These are phyloP conservation scores for Drepana falcataria DNA, from an alignment of 2,888 invertebrate genomes.

Conservation along the genomic window DNA sequence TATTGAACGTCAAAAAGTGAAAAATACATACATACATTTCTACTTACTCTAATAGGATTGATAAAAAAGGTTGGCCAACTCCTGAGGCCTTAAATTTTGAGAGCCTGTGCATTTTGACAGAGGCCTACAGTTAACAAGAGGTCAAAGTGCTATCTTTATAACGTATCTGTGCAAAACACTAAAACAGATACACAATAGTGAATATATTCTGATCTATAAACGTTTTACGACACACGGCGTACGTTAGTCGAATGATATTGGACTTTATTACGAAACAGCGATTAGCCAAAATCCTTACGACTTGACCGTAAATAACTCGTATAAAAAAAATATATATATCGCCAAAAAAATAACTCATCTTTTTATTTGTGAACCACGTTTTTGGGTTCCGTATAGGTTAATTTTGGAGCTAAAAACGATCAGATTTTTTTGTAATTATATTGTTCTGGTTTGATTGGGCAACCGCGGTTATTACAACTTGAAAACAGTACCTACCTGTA, in stretches of 20 bases:
- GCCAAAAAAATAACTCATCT: constrained; percentile 48
- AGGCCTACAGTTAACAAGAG: background rate
- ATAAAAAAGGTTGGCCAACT: no score
- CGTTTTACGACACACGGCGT: constrained; percentile 42
- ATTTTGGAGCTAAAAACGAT: no score
- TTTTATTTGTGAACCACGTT: constrained; percentile 56
- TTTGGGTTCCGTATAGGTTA: constrained; percentile 10
- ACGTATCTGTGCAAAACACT: constrained; percentile 21
- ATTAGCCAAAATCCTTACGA: constrained; percentile 62
- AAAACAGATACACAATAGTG: constrained; percentile 32
- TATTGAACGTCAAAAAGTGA: no score
- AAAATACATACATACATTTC: no score
- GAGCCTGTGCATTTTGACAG: no score
- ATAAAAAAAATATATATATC: constrained; percentile 41
- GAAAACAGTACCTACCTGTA: no score
- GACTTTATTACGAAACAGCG: constrained; percentile 47
- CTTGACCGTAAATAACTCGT: constrained; percentile 55
- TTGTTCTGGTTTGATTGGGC: no score
- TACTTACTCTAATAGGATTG: no score
- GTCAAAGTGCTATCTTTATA: constrained; percentile 10
- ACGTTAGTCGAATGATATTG: constrained; percentile 42
- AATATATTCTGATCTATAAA: constrained; percentile 52
- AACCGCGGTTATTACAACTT: no score
- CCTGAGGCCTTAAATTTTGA: no score
- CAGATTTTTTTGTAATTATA: no score